Base-by-base conservation (phyloP, 2,797 vertebrate genomes). In the Paguma larvata region DNA sequence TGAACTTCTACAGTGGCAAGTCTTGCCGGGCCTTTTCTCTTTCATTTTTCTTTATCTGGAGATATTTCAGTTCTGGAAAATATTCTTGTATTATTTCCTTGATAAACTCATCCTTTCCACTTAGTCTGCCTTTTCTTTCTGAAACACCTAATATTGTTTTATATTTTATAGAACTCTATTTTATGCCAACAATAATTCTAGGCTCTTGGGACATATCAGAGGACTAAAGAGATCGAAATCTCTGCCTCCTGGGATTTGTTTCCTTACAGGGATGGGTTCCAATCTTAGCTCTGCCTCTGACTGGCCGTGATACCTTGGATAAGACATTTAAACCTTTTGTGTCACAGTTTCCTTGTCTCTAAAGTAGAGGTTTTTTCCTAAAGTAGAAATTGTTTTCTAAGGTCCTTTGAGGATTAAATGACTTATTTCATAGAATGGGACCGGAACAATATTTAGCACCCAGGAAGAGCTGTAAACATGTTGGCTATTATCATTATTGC, bases 371-470 rank as follows among this genome's bases (percentile, higher is more conserved):
- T 62, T 38, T 38, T 38, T 38, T 38, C 2, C 38, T 62, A 89
- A 80, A 86, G 34, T 53, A 89, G 85, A 80, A 93, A 67, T 59
- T 67, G 30, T 21, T 89, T 93, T 65, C n/a, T 68, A 72, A 41
- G 27, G 78, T 63, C 34, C 2, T 80, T 67, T 82, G 53, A 86
- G 44, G n/a, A 84, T 88, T 85, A 79, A 59, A 75, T 21, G 7
- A 62, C 59, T 97, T 97, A 59, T 86, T 83, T 91, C 34, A 70
- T 63, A 53, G 21, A 75, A 94, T 73, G 38, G 79, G 18, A 83
- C 6, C 8, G 95, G 68, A 93, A 89, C 21, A 86, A 86, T 41
- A 63, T 27, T 21, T 56, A 65, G 44, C 75, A 75, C 21, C 41
- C 34, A 62, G 65, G 23, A 95, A 92, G 68, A 95, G 62, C 41